Evolutionary conservation across 2,113 vertebrate genomes (phyloP), one percentile per base, ranked within the genome.

Genomic region (Danio rerio): DNA sequence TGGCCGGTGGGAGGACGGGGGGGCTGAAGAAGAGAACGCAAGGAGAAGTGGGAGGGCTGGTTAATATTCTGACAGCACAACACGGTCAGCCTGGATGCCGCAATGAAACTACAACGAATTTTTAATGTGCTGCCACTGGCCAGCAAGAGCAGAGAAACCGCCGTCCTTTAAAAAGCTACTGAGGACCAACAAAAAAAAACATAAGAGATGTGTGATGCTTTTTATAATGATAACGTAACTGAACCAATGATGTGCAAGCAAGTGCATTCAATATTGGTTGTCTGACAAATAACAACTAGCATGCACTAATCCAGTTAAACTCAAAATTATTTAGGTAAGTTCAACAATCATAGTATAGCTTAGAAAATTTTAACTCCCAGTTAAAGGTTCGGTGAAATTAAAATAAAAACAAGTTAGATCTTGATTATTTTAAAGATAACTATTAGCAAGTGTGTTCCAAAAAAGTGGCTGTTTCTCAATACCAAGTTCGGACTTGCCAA

Each of bases 51-150:
- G 69, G 53, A 20, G 40, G 53, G 21, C 9, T 75, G 72, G 83
- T 87, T 90, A 83, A 81, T 85, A 90, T 88, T 90, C 88, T 86
- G 80, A 86, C 79, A 75, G 83, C n/a, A 20, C 40, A 21, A 65
- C 65, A 13, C 15, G 15, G 40, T 68, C 56, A n/a, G 79, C 52
- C 80, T 82, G 62, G 43, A 82, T 59, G 62, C 76, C 20, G 47
- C 75, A 68, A 59, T 61, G 55, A 81, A 69, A 62, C 75, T 52
- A 50, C 42, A 31, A 10, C 40, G 58, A 73, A 68, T 58, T 59
- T 74, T 80, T 83, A 86, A 80, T 81, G 76, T 68, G 78, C 72
- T 65, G 31, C 71, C 50, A 16, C 56, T 13, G 55, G 70, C 63
- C 65, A 43, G 18, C 45, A 70, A 45, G n/a, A 68, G 63, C 8